Conservation (phyloP, 2,888 invertebrate genomes). For the Polymixis lichenea region DNA sequence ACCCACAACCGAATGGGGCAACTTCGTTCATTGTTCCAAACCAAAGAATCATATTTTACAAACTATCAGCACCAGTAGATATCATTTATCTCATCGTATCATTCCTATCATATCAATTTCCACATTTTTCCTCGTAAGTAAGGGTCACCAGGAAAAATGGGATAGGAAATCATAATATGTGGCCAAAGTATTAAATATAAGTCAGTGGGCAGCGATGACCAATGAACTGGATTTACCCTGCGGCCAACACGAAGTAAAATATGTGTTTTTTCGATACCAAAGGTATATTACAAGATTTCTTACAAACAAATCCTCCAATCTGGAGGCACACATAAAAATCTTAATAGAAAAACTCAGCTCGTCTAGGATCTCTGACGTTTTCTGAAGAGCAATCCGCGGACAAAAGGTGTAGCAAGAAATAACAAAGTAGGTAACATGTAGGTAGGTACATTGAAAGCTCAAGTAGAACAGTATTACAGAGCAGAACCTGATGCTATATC, state of each 20-base stretch:
- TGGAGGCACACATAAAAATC: constrained; percentile 3
- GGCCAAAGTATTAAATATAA: constrained; percentile 14
- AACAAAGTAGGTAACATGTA: not conserved
- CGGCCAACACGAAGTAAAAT: constrained; percentile 6
- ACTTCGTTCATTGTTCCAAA: not conserved
- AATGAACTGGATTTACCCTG: constrained; percentile 18
- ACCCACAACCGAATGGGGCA: not conserved
- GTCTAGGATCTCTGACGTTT: not conserved
- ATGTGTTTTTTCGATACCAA: constrained; percentile 15
- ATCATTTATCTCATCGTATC: constrained; percentile 19
- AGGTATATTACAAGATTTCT: constrained; percentile 7
- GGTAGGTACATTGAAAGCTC: not conserved
- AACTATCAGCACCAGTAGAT: not conserved
- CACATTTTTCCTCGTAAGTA: constrained; percentile 12
- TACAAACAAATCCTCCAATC: constrained; percentile 3
- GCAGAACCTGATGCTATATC: constrained; percentile 36
- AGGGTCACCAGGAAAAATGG: not conserved
- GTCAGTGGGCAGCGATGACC: constrained; percentile 1
- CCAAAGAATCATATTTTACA: not conserved
- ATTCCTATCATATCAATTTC: constrained; percentile 8
- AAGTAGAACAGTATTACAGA: constrained; percentile 1
- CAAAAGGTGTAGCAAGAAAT: not conserved
- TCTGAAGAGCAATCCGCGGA: not conserved
- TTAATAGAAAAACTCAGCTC: constrained; percentile 1
- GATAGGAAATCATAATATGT: not conserved